phyloP scores from a whole-genome alignment of 1,140 invertebrate genomes.

The Lasioglossum baleicum region DNA sequence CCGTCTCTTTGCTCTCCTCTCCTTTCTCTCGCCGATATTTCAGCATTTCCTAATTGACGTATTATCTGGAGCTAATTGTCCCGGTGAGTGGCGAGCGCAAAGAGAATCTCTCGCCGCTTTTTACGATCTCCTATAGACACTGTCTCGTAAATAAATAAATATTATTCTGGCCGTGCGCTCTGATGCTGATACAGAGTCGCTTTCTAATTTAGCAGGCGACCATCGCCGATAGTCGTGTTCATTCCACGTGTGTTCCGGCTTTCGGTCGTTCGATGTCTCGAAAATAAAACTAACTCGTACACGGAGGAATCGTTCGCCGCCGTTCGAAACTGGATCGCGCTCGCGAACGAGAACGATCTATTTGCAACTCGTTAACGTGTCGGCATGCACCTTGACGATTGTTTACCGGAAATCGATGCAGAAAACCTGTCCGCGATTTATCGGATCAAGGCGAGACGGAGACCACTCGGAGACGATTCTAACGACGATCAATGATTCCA shows the following conservation, averaged over 20 bases:
- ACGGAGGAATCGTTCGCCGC: not conserved
- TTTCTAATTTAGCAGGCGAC: not conserved
- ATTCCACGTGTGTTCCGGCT: not conserved
- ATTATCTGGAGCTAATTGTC: slow-evolving; percentile 1
- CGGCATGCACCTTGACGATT: not conserved
- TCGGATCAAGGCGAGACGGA: not conserved
- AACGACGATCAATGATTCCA: slow-evolving; percentile 61
- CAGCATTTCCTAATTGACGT: slow-evolving; percentile 8
- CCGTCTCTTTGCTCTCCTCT: not conserved
- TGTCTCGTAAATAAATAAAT: slow-evolving; percentile 8
- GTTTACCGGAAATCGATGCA: not conserved
- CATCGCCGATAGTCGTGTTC: too few species aligned
- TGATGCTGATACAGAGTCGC: not conserved
- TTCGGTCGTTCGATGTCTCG: not conserved
- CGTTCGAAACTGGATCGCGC: slow-evolving; percentile 26
- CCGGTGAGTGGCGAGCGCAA: not conserved
- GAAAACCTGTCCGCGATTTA: not conserved
- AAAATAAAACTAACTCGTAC: not conserved
- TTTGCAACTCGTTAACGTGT: not conserved
- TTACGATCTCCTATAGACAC: not conserved
- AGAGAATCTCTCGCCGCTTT: slow-evolving; percentile 7
- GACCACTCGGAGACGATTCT: not conserved
- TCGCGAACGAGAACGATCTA: not conserved
- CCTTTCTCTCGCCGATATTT: too few species aligned
- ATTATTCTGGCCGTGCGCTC: not conserved